A percentile compares a stretch with the other conserved stretches of the same genome.
Conservation (phyloP, 2,888 invertebrate genomes). For the Erpobdella octoculata region DNA sequence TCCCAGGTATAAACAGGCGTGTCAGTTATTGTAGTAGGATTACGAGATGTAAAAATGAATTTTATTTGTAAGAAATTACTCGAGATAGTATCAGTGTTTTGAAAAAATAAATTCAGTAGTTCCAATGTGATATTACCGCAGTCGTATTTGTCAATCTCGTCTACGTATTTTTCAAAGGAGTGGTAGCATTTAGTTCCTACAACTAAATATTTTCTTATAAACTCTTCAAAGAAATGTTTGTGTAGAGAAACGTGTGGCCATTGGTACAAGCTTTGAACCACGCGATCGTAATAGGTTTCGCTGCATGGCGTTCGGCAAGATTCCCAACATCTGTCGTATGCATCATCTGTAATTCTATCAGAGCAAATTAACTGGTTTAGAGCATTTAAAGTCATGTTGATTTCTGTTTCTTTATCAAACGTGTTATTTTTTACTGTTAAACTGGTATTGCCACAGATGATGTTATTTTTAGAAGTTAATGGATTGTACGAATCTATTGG, state of each 20-base stretch:
- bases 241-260: slow-evolving; percentile 17
- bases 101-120: no score
- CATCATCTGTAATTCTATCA: not conserved
- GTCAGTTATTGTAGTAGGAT: not conserved
- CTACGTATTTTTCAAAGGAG: not conserved
- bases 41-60: not conserved
- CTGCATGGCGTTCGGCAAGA: slow-evolving; percentile 1
- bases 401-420: not conserved
- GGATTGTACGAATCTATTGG: not conserved
- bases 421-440: not conserved
- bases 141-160: not conserved
- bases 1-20: slow-evolving; percentile 4
- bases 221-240: slow-evolving; percentile 8
- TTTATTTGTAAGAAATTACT: slow-evolving; percentile 15
- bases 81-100: no score
- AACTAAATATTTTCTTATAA: not conserved
- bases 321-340: no score
- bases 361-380: not conserved
- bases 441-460: not conserved
- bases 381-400: not conserved
- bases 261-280: not conserved
- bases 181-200: not conserved
- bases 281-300: slow-evolving; percentile 4
- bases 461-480: not conserved
- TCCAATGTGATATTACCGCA: not conserved